Evolutionary conservation across 2,888 invertebrate genomes (phyloP).

Genomic region (Sarcophaga variegata): DNA sequence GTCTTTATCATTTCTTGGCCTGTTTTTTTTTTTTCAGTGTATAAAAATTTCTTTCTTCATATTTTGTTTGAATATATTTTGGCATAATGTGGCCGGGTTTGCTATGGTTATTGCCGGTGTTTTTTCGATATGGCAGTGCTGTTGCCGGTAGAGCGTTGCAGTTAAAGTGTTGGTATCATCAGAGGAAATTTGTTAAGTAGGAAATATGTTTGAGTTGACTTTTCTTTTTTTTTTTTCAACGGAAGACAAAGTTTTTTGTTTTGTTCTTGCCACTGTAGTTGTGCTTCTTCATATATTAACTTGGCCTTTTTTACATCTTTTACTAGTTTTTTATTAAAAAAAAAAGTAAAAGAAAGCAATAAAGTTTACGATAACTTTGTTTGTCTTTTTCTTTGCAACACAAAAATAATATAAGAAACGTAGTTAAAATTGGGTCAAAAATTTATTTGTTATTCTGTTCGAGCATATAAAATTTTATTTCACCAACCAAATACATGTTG

Average conservation of each 20-base stretch:
- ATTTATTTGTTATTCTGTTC: neutral
- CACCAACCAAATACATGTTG: neutral
- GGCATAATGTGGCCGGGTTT: constrained; percentile 3
- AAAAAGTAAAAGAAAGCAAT: constrained; percentile 19
- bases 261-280: neutral
- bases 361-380: constrained; percentile 35
- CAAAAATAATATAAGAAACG: neutral
- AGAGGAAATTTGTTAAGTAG: constrained; percentile 61
- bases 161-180: constrained; percentile 25
- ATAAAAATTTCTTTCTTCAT: constrained; percentile 15
- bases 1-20: constrained; percentile 21
- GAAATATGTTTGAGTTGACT: constrained; percentile 56
- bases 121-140: neutral
- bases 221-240: constrained; percentile 25
- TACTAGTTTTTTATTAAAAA: constrained; percentile 39
- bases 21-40: neutral
- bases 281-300: neutral
- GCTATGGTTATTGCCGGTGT: neutral
- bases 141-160: neutral
- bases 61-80: neutral
- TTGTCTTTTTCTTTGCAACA: no score
- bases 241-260: constrained; percentile 55
- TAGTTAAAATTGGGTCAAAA: constrained; percentile 42
- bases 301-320: constrained; percentile 24
- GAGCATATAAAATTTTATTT: neutral